Evolutionary conservation across 2,797 vertebrate genomes (phyloP).

Genomic region (Phrynocephalus vlangalii): DNA sequence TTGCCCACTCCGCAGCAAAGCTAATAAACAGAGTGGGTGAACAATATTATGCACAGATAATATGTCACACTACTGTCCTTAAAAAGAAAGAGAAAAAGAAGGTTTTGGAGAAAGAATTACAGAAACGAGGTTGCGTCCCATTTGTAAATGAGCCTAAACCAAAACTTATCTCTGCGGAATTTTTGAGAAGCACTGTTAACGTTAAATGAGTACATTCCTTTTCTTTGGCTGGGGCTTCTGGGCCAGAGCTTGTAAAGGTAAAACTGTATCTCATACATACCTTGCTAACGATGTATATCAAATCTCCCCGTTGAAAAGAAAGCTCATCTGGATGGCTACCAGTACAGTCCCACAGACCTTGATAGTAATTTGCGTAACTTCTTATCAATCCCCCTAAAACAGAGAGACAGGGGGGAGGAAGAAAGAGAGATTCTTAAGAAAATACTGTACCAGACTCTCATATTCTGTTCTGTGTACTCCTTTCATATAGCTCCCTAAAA

Average conservation of each 20-base stretch:
- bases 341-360: conserved; percentile 91
- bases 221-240: rapidly evolving
- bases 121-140: neutral
- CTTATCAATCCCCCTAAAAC: conserved; percentile 44
- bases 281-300: conserved; percentile 95
- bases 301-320: conserved; percentile 90
- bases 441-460: neutral
- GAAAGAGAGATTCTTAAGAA: neutral
- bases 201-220: neutral
- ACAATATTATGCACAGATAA: neutral
- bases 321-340: conserved; percentile 89
- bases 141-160: neutral
- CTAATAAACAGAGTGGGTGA: neutral
- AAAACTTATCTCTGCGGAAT: neutral
- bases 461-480: neutral
- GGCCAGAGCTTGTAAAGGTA: conserved; percentile 16
- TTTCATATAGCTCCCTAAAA: neutral
- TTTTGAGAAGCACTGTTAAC: neutral
- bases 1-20: neutral
- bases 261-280: conserved; percentile 70
- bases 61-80: neutral
- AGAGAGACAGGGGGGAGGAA: conserved; percentile 25
- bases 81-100: neutral
- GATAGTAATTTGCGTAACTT: conserved; percentile 89
- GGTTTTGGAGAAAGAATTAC: neutral